Base-by-base conservation (phyloP, 1,140 invertebrate genomes). In the Drosophila tristis region DNA sequence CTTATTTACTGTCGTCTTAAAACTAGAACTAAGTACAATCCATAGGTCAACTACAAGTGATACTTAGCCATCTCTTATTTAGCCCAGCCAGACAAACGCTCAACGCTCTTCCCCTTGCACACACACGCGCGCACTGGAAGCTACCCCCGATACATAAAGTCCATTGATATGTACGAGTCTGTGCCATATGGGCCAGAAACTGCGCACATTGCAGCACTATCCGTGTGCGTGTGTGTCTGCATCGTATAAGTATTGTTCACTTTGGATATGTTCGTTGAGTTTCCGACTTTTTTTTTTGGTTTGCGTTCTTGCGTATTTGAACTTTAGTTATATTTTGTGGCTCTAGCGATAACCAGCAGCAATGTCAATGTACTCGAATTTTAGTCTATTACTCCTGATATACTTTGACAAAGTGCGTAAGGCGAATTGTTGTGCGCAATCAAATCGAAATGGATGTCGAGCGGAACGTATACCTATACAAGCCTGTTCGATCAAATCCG, bases 341-440 rank as follows among this genome's bases (percentile, higher is more conserved):
- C 44, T 70, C 58, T 71, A 70, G 70, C 51, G 66, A 82, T 51
- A 82, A 73, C 43, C 61, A 74, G 60, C 57, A 72, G 80, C 44
- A 54, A 84, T 48, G 50, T 68, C 78, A 90, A 80, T 84, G 81
- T 91, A 91, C 90, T 91, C 90, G 90, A 91, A 91, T 90, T 90
- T 91, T 91, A 91, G 90, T 91, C 90, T 91, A 91, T 91, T 91
- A 76, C 90, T 91, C 90, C 78, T 91, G 90, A 91, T 91, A 91
- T 91, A 91, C 90, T 90, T 78, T 90, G 90, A 91, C 90, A 91
- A 74, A 82, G 90, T 90, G 84, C 67, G 13, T 43, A 55, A 53
- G 67, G 67, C 64, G 16, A 35, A 45, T 15, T 35, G 11, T 13
- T 13, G 35, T 13, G 35, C 4, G 35, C 31, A 9, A 65, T 73